A percentile compares a stretch with the other conserved stretches of the same genome.
Evolutionary conservation across 2,888 invertebrate genomes (phyloP).

Genomic region (Caenorhabditis wallacei): DNA sequence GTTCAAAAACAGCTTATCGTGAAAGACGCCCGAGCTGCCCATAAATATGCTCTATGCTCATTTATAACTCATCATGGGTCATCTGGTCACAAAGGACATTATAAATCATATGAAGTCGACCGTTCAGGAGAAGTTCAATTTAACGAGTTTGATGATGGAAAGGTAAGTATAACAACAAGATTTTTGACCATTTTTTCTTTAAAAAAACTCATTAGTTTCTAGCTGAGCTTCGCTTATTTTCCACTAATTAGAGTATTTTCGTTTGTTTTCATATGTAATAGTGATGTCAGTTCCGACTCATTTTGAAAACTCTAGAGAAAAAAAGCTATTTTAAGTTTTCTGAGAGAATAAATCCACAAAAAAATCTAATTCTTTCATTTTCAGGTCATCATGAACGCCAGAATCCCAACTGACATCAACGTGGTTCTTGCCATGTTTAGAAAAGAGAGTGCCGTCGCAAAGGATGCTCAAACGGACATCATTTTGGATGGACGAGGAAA

Average conservation of each 20-base stretch:
- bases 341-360: no score
- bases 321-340: no score
- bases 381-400: conserved; percentile 30
- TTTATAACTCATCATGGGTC: conserved; percentile 24
- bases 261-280: no score
- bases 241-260: no score
- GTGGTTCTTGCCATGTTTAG: conserved; percentile 51
- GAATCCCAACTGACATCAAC: not conserved
- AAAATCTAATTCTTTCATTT: no score
- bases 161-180: not conserved
- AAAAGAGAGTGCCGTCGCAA: conserved; percentile 28
- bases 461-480: conserved; percentile 32
- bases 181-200: not conserved
- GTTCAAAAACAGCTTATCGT: conserved; percentile 1
- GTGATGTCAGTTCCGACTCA: not conserved
- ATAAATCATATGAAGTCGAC: conserved; percentile 36
- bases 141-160: conserved; percentile 39
- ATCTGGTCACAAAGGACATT: conserved; percentile 25
- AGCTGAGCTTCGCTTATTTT: not conserved
- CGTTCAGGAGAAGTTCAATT: not conserved
- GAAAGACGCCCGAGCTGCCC: not conserved
- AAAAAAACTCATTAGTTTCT: not conserved
- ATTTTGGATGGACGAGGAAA: conserved; percentile 53
- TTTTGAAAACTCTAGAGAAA: not conserved
- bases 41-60: conserved; percentile 28